phyloP scores from a whole-genome alignment of 2,888 invertebrate species.

The Cataglyphis cursor region DNA sequence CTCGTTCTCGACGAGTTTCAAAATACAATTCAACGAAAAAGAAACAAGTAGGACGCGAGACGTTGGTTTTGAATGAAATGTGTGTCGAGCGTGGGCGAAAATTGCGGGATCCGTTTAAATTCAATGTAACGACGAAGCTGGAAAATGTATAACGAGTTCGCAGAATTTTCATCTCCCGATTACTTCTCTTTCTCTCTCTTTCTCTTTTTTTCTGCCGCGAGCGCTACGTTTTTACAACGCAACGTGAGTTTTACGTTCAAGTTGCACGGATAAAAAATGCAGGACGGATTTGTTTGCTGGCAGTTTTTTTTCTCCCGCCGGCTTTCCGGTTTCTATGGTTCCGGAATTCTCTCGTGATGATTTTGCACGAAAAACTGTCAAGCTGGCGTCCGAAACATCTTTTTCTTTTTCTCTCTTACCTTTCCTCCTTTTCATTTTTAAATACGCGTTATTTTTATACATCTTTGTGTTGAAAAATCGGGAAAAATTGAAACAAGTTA shows the following conservation, averaged over 20 bases:
- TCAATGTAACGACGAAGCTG: slow-evolving; percentile 50
- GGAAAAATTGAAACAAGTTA: background rate
- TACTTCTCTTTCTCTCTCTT: background rate
- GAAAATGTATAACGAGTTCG: slow-evolving; percentile 52
- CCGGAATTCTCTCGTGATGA: slow-evolving; percentile 40
- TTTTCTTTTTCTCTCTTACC: slow-evolving; percentile 4
- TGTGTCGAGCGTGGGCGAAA: slow-evolving; percentile 47
- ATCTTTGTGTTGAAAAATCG: background rate
- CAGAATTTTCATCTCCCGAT: slow-evolving; percentile 25
- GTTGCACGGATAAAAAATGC: slow-evolving; percentile 48
- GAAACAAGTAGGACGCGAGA: slow-evolving; percentile 17
- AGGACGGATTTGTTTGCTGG: slow-evolving; percentile 47
- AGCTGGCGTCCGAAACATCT: slow-evolving; percentile 23
- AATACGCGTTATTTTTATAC: background rate
- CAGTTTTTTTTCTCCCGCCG: slow-evolving; percentile 23
- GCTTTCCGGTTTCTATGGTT: slow-evolving; percentile 26
- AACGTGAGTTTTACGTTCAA: slow-evolving; percentile 46
- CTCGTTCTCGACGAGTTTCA: slow-evolving; percentile 21
- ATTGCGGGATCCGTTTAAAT: slow-evolving; percentile 52
- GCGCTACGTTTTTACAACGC: slow-evolving; percentile 27
- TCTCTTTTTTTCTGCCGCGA: background rate
- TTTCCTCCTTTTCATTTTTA: background rate
- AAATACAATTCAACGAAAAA: slow-evolving; percentile 30
- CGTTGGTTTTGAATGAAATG: slow-evolving; percentile 43
- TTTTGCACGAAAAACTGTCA: slow-evolving; percentile 48